Evolutionary conservation across 2,888 invertebrate genomes (phyloP).

Genomic region (Stegophylla sp.): DNA sequence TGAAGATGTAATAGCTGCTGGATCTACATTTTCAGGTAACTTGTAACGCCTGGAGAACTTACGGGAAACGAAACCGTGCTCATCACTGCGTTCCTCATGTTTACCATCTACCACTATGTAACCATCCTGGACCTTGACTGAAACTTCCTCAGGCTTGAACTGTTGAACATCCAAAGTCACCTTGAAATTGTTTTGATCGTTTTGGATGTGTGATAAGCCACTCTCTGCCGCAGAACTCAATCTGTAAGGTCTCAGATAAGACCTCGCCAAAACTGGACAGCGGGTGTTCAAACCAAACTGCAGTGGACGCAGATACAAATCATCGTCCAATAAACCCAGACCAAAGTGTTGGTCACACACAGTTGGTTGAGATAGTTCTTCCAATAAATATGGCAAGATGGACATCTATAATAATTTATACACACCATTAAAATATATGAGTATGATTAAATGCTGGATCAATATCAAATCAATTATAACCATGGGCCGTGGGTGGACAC

Average conservation of each 20-base stretch:
- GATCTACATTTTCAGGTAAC: slow-evolving; percentile 65
- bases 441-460: no score
- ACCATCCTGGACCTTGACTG: slow-evolving; percentile 65
- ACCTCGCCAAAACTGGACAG: neutral
- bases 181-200: slow-evolving; percentile 63
- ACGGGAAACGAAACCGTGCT: slow-evolving; percentile 65
- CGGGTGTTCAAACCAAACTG: no score
- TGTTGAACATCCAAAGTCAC: slow-evolving; percentile 65
- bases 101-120: slow-evolving; percentile 65
- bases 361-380: slow-evolving; percentile 61
- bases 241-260: slow-evolving; percentile 62
- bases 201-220: slow-evolving; percentile 62
- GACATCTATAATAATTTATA: slow-evolving; percentile 63
- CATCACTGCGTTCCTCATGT: slow-evolving; percentile 66
- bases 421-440: no score
- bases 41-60: slow-evolving; percentile 65
- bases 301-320: slow-evolving; percentile 44
- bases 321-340: no score
- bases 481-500: no score
- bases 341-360: slow-evolving; percentile 63
- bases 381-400: slow-evolving; percentile 61
- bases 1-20: slow-evolving; percentile 64
- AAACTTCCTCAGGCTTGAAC: slow-evolving; percentile 66
- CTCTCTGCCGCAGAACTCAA: no score
- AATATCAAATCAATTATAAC: no score